Evolutionary conservation across 53 echinoderm and acorn worm species (phyloP).

Genomic region (Holothuria leucospilota): DNA sequence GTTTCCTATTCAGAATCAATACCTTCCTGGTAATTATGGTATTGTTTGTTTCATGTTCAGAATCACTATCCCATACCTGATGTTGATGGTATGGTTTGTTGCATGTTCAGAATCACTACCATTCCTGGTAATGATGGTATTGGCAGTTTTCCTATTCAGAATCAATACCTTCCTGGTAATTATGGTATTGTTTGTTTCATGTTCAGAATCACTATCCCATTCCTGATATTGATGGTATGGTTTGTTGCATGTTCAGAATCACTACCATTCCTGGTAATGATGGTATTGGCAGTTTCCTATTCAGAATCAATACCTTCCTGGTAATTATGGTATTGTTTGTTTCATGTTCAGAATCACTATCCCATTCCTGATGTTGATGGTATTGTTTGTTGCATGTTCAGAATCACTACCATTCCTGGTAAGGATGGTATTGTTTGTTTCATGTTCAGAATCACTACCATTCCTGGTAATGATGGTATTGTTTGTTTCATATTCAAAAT

Average conservation of each 20-base stretch:
- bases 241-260: neutral
- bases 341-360: too few species aligned
- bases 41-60: too few species aligned
- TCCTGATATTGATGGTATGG: neutral
- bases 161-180: slow-evolving; percentile 59
- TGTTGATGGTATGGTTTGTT: neutral
- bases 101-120: too few species aligned
- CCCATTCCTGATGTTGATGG: neutral
- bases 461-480: neutral
- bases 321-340: too few species aligned
- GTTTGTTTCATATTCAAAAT: neutral
- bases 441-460: too few species aligned
- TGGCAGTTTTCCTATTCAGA: slow-evolving; percentile 37
- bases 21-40: slow-evolving; percentile 21
- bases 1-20: slow-evolving; percentile 63
- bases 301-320: slow-evolving; percentile 74
- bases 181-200: too few species aligned
- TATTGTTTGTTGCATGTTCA: neutral
- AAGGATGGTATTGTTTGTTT: neutral
- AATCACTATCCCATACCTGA: too few species aligned
- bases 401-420: too few species aligned
- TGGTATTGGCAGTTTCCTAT: neutral
- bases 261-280: too few species aligned
- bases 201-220: too few species aligned
- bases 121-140: neutral